Percentiles rank a stretch among this genome's conserved stretches.
phyloP scores from a whole-genome alignment of 1,140 invertebrate species.

The Heliothis subflexa region DNA sequence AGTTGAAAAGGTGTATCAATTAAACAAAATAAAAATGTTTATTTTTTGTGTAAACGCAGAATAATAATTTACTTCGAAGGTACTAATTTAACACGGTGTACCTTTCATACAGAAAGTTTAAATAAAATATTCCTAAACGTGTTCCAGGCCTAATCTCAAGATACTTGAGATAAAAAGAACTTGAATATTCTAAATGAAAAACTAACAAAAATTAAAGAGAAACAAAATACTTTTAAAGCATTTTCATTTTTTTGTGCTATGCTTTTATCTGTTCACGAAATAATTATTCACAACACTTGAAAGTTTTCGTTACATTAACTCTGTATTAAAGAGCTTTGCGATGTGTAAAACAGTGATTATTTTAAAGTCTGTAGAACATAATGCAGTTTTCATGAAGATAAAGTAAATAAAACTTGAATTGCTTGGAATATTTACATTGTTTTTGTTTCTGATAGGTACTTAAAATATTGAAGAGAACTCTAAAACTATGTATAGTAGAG shows the following conservation, averaged over 20 bases:
- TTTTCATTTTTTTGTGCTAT: slow-evolving; percentile 10
- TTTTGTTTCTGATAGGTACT: too few species aligned
- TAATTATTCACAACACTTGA: slow-evolving; percentile 5
- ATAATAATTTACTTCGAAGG: background rate
- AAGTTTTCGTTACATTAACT: slow-evolving; percentile 23
- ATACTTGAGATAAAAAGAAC: background rate
- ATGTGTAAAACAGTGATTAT: slow-evolving; percentile 10
- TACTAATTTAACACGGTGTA: background rate
- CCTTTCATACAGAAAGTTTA: background rate
- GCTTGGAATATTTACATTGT: too few species aligned
- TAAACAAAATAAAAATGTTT: too few species aligned
- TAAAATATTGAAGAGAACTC: too few species aligned
- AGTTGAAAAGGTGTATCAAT: too few species aligned
- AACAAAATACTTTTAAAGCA: slow-evolving; percentile 21
- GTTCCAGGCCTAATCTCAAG: background rate
- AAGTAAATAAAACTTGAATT: background rate
- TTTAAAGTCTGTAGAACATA: background rate
- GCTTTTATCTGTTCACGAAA: slow-evolving; percentile 9
- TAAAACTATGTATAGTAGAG: too few species aligned
- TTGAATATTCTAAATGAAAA: slow-evolving; percentile 2
- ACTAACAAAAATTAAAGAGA: slow-evolving; percentile 29
- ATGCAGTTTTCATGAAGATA: background rate
- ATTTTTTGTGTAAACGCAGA: too few species aligned
- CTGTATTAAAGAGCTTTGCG: background rate
- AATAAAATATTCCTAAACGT: background rate